Conservation (phyloP, 2,888 invertebrate genomes). For the Charanyca ferruginea region DNA sequence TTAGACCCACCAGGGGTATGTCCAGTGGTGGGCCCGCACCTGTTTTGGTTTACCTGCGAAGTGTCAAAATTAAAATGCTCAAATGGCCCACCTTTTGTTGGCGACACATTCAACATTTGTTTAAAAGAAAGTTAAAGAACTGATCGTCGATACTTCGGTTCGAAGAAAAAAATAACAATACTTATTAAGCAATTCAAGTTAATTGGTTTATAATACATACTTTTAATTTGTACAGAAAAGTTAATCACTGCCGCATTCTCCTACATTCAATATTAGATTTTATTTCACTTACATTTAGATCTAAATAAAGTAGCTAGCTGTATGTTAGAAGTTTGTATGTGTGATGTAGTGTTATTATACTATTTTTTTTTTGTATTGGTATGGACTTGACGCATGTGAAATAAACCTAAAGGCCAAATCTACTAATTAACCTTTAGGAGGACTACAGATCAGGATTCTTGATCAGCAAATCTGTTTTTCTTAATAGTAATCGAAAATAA, state of each 20-base stretch:
- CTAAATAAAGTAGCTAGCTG: conserved; percentile 51
- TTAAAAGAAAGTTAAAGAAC: background rate
- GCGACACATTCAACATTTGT: too few species aligned
- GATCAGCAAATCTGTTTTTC: background rate
- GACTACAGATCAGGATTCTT: too few species aligned
- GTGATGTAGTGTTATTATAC: conserved; percentile 41
- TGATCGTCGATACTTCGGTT: background rate
- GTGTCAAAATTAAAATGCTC: too few species aligned
- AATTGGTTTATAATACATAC: too few species aligned
- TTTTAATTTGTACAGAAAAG: conserved; percentile 1
- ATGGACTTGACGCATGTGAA: conserved; percentile 4
- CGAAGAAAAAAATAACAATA: background rate
- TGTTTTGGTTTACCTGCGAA: too few species aligned
- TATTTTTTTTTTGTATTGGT: conserved; percentile 9
- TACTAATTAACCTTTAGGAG: too few species aligned
- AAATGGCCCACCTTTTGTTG: too few species aligned
- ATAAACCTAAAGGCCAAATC: background rate
- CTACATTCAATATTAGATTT: conserved; percentile 44
- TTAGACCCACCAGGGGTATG: too few species aligned
- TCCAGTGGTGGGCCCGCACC: too few species aligned
- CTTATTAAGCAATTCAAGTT: background rate
- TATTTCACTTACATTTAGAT: conserved; percentile 38
- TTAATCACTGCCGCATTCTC: conserved; percentile 27
- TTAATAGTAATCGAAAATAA: too few species aligned
- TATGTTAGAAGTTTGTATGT: conserved; percentile 54